These are phyloP conservation scores for Prinia subflava DNA, from an alignment of 2,113 vertebrate genomes.

Conservation along the genomic window DNA sequence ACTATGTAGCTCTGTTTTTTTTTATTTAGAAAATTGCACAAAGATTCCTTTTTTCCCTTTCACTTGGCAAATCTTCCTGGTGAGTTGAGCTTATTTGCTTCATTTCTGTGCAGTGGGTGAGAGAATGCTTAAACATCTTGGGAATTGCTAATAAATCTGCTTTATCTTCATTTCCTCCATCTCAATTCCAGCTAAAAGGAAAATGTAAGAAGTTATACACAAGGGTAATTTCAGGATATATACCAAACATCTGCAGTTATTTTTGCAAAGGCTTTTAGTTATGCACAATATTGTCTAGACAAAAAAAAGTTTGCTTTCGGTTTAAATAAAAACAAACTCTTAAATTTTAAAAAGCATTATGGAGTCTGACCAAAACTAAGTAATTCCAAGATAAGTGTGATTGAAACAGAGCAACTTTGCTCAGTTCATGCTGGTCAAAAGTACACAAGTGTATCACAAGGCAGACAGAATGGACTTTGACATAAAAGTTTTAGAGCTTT, in stretches of 20 bases:
- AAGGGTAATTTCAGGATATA: not conserved
- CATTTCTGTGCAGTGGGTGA: not conserved
- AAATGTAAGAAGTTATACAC: not conserved
- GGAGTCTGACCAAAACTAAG: conserved; percentile 30
- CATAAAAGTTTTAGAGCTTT: not conserved
- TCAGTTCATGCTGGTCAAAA: not conserved
- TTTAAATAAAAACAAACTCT: conserved; percentile 35
- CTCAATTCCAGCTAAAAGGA: not conserved
- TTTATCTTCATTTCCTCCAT: not conserved
- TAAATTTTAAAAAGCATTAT: not conserved
- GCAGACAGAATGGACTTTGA: not conserved
- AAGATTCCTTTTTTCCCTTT: not conserved
- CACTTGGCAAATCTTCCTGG: not conserved
- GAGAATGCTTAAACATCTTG: not conserved
- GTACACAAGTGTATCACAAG: not conserved
- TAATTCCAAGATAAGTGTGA: conserved; percentile 24
- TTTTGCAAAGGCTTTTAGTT: conserved; percentile 19
- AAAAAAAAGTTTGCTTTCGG: conserved; percentile 24
- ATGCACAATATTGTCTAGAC: conserved; percentile 45
- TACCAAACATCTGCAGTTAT: not conserved
- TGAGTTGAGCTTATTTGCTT: not conserved
- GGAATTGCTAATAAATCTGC: not conserved
- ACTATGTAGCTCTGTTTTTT: not conserved
- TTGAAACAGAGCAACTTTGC: not conserved
- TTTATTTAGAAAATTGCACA: not conserved